phyloP scores from a whole-genome alignment of 2,113 vertebrate species.

The Eudyptes chrysolophus region DNA sequence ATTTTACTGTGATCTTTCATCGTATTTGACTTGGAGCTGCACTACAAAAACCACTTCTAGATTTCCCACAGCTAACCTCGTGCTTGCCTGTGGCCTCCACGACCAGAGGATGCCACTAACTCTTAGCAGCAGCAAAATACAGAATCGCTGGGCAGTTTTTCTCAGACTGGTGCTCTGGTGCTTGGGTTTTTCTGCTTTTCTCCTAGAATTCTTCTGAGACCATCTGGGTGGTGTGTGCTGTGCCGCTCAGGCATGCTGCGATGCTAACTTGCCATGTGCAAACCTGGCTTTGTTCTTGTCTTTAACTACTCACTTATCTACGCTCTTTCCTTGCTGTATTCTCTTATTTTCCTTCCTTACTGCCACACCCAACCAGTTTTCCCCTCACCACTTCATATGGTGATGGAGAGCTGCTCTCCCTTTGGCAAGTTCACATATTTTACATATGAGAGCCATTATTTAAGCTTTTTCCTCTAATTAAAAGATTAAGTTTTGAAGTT shows the following conservation, averaged over 20 bases:
- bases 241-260: fast-evolving
- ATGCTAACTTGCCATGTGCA: fast-evolving
- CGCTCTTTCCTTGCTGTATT: neutral
- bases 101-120: fast-evolving
- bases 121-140: neutral
- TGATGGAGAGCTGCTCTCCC: fast-evolving
- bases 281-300: neutral
- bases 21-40: neutral
- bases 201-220: neutral
- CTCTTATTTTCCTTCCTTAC: neutral
- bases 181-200: neutral
- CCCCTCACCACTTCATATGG: fast-evolving
- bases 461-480: neutral
- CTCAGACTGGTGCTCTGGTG: neutral
- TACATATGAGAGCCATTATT: neutral
- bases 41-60: neutral
- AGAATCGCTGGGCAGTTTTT: neutral
- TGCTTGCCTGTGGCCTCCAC: fast-evolving
- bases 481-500: neutral
- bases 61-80: neutral
- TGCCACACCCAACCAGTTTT: neutral
- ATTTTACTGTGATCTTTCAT: neutral
- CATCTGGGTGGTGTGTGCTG: fast-evolving
- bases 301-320: neutral
- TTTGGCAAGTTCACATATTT: neutral